Conservation (phyloP, 2,888 invertebrate species). For the Iphiclides podalirius region DNA sequence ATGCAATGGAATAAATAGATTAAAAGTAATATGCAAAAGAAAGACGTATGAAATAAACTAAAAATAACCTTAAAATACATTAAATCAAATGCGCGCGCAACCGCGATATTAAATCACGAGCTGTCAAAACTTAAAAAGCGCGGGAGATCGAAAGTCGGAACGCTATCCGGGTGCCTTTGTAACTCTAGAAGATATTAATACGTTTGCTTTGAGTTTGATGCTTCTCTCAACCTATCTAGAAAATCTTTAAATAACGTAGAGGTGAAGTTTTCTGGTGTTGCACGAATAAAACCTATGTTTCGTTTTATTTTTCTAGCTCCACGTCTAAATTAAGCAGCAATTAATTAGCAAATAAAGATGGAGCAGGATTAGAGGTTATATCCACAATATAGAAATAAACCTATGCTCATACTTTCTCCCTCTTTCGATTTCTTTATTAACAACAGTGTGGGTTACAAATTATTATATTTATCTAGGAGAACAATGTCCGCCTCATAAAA, state of each 20-base stretch:
- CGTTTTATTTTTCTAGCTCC: too few species aligned
- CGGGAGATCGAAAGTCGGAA: conserved; percentile 6
- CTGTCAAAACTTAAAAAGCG: conserved; percentile 21
- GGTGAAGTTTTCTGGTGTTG: too few species aligned
- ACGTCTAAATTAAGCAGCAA: too few species aligned
- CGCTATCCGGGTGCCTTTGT: conserved; percentile 19
- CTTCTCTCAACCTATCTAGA: conserved; percentile 12
- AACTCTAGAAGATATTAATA: conserved; percentile 20
- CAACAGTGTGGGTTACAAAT: too few species aligned
- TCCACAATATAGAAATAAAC: too few species aligned
- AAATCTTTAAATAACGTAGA: conserved; percentile 7
- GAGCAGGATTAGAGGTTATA: too few species aligned
- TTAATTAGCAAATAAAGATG: too few species aligned
- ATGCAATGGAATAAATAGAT: too few species aligned
- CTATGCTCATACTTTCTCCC: too few species aligned
- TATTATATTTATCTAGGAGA: too few species aligned
- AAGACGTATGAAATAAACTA: not conserved
- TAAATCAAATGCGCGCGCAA: not conserved
- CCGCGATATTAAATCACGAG: conserved; percentile 11
- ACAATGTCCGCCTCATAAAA: not conserved
- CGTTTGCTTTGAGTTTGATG: conserved; percentile 19
- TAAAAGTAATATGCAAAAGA: not conserved
- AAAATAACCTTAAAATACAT: conserved; percentile 8
- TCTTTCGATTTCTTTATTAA: too few species aligned
- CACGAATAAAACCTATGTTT: too few species aligned